A percentile compares a stretch with the other conserved stretches of the same genome.
Evolutionary conservation across 2,113 vertebrate species (phyloP).

Genomic region (Leucosticte australis): DNA sequence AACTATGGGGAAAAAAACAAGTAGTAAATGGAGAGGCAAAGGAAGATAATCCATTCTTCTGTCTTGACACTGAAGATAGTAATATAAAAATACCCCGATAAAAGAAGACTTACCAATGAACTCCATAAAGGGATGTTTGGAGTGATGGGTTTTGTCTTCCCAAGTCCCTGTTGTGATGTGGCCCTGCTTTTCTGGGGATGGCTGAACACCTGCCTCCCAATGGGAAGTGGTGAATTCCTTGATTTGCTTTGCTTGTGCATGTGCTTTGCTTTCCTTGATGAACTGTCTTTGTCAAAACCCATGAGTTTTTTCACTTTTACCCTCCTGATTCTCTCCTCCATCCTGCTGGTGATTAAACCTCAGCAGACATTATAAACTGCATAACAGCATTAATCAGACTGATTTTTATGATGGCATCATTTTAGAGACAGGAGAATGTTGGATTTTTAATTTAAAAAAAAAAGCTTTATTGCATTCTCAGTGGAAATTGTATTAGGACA

Average conservation of each 20-base stretch:
- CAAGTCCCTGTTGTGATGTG: neutral
- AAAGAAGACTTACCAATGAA: neutral
- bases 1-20: neutral
- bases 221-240: neutral
- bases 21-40: neutral
- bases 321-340: neutral
- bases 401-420: neutral
- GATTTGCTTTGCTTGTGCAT: neutral
- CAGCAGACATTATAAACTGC: neutral
- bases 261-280: neutral
- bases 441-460: neutral
- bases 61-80: neutral
- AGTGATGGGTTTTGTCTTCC: neutral
- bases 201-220: neutral
- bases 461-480: neutral
- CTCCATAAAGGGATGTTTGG: neutral
- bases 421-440: neutral
- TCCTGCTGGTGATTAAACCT: neutral
- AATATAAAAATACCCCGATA: neutral
- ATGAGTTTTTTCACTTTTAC: neutral
- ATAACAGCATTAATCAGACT: constrained; percentile 1
- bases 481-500: neutral
- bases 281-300: neutral
- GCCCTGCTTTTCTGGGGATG: neutral
- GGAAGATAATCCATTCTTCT: neutral